phyloP scores from a whole-genome alignment of 1,140 invertebrate genomes.

The Drosophila albomicans region DNA sequence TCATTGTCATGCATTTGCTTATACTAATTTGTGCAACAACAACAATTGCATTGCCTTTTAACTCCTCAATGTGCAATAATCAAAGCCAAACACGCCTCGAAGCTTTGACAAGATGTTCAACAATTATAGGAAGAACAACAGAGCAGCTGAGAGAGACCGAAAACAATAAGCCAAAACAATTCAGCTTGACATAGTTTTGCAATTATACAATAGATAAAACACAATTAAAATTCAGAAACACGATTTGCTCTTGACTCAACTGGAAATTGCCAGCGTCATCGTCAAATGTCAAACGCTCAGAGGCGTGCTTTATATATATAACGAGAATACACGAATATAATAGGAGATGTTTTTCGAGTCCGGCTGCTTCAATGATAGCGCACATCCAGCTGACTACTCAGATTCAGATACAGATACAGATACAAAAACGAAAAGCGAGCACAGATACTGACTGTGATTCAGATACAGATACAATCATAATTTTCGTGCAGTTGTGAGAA shows the following conservation, averaged over 20 bases:
- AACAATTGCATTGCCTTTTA: background rate
- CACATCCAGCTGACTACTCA: conserved; percentile 61
- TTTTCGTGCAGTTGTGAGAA: conserved; percentile 47
- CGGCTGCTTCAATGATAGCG: conserved; percentile 61
- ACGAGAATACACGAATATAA: conserved; percentile 5
- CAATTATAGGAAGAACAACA: conserved; percentile 30
- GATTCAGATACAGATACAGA: conserved; percentile 45
- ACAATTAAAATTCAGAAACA: conserved; percentile 70
- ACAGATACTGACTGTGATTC: conserved; percentile 8
- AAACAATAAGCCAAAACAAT: conserved; percentile 25
- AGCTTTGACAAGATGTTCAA: background rate
- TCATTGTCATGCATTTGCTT: background rate
- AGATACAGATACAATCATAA: conserved; percentile 35
- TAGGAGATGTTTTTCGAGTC: conserved; percentile 21
- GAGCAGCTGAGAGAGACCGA: conserved; percentile 30
- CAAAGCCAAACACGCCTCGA: conserved; percentile 21
- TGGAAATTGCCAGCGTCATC: conserved; percentile 15
- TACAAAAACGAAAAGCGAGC: conserved; percentile 20
- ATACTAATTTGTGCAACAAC: background rate
- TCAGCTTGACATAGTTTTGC: conserved; percentile 64
- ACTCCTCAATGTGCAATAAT: conserved; percentile 50
- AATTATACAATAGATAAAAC: conserved; percentile 71
- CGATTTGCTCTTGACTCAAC: conserved; percentile 66
- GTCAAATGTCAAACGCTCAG: conserved; percentile 62
- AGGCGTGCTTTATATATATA: conserved; percentile 17